Base-by-base conservation (phyloP, 2,113 vertebrate species). In the Salvator merianae region DNA sequence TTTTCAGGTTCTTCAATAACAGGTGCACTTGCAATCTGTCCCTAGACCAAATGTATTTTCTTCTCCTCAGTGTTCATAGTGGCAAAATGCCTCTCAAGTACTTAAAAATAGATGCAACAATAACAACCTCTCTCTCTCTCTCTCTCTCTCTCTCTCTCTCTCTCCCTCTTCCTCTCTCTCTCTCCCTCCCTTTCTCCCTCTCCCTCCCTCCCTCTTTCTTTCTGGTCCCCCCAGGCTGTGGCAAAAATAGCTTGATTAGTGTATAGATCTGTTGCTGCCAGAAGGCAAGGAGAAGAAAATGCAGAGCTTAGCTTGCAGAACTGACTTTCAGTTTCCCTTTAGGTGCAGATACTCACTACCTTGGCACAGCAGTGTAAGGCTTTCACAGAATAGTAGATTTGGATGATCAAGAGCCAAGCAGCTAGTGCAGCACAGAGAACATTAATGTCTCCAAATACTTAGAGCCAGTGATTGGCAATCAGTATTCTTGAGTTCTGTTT, bases 211-310 rank as follows among this genome's bases (percentile, higher is more conserved):
- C 16, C 16, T 53, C 16, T 53, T 53, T 53, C 16, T 53, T 14
- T 53, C 16, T 59, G 14, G 55, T 16, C 82, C 91, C 86, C 82
- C 84, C 76, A 84, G 88, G 88, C 86, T 74, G 88, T 87, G 70
- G 91, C 93, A 83, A 93, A 91, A 94, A 94, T 94, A 94, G 79
- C 91, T 92, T 93, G 92, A 94, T 93, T 93, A 92, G 92, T 74
- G 87, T 83, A 90, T 84, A 77, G 91, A 63, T 88, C 91, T 92
- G 87, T 79, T 92, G 90, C 85, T 92, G 90, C 62, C 50, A 38
- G 73, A 63, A 75, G 74, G 82, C 87, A 88, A 92, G 88, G 77
- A 88, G 69, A 81, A 89, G 82, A 91, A 91, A 88, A 91, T 88
- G 79, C 72, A 88, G 90, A 87, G 87, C 90, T 91, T 89, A 86